Conservation (phyloP, 37 sponge, comb jelly and placozoan genomes). For the Ianthella basta region DNA sequence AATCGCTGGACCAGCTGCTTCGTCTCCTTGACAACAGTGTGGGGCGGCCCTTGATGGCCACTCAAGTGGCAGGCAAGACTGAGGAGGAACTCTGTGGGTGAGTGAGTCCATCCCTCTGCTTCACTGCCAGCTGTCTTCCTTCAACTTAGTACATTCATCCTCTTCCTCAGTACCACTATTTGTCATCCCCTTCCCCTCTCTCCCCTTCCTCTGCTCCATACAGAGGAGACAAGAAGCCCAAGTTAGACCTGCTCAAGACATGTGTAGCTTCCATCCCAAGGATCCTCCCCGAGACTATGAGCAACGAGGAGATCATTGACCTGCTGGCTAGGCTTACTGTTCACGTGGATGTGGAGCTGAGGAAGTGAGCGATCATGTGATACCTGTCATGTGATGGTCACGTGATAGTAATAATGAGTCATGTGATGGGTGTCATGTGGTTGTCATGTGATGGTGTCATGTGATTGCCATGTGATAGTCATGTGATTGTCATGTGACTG, state of each 20-base stretch:
- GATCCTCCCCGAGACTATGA: constrained; percentile 73
- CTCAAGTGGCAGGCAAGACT: constrained; percentile 42
- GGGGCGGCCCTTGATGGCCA: constrained; percentile 74
- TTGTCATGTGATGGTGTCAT: not conserved
- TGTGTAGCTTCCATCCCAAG: constrained; percentile 96
- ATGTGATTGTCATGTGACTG: no score
- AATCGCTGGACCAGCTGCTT: constrained; percentile 84
- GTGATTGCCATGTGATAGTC: no score
- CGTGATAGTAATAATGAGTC: not conserved
- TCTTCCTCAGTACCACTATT: not conserved
- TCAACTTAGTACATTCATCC: not conserved
- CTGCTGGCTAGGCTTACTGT: constrained; percentile 87
- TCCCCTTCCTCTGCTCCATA: not conserved
- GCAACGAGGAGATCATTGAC: constrained; percentile 77
- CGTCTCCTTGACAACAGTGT: constrained; percentile 76
- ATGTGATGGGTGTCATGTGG: not conserved
- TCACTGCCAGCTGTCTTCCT: not conserved
- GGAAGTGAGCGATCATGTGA: constrained; percentile 39
- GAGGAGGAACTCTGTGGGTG: constrained; percentile 43
- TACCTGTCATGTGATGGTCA: no score
- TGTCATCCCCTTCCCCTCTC: not conserved
- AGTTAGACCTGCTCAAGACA: constrained; percentile 90
- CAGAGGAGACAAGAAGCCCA: constrained; percentile 83
- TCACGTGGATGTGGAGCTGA: constrained; percentile 91
- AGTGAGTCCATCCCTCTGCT: not conserved